These are phyloP conservation scores for Hydrocynus forskahlii DNA, from an alignment of 2,797 vertebrate genomes.

Conservation along the genomic window DNA sequence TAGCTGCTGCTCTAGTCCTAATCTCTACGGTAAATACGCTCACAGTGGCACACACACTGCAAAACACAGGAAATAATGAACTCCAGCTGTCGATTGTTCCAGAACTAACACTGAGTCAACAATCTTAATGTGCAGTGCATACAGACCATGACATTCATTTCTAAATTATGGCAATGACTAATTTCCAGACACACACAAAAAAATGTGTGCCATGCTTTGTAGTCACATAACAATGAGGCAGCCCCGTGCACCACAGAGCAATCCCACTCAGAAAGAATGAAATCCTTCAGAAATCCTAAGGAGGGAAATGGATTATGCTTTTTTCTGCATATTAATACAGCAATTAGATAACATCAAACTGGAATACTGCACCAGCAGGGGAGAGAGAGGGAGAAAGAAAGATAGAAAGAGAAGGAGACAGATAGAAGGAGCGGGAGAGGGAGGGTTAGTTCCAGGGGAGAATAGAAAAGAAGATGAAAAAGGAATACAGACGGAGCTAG, in stretches of 20 bases:
- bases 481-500: slow-evolving; percentile 37
- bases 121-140: slow-evolving; percentile 23
- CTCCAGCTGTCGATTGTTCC: slow-evolving; percentile 31
- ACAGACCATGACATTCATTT: slow-evolving; percentile 26
- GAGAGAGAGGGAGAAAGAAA: neutral
- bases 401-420: neutral
- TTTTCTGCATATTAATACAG: slow-evolving; percentile 38
- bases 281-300: slow-evolving; percentile 22
- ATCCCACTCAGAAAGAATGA: slow-evolving; percentile 39
- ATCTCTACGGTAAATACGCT: slow-evolving; percentile 41
- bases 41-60: slow-evolving; percentile 7
- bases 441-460: neutral
- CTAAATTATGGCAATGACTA: slow-evolving; percentile 10
- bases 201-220: slow-evolving; percentile 1
- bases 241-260: neutral
- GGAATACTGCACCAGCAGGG: slow-evolving; percentile 21
- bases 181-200: slow-evolving; percentile 18
- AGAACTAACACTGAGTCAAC: slow-evolving; percentile 28
- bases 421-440: neutral
- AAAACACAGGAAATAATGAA: slow-evolving; percentile 31
- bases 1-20: neutral
- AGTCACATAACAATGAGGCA: slow-evolving; percentile 2
- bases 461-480: slow-evolving; percentile 5
- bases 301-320: slow-evolving; percentile 31
- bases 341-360: slow-evolving; percentile 52